Evolutionary conservation across 2,888 invertebrate genomes (phyloP), one percentile per base, ranked within the genome.

Genomic region (Drosophila birchii): DNA sequence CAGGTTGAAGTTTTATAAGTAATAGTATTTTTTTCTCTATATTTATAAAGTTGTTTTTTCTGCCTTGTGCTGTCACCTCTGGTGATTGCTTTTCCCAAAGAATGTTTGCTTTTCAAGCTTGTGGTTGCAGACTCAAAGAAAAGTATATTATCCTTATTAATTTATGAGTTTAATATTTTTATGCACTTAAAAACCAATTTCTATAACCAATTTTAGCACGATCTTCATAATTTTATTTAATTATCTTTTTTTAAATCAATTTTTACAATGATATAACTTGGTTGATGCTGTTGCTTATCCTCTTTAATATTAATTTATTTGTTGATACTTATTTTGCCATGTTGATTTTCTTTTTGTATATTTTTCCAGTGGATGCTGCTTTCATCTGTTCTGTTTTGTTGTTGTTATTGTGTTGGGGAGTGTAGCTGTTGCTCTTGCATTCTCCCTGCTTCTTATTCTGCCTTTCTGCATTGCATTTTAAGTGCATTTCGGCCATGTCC

Each of bases 401-500:
- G 23, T 41, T 62, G 60, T 67, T 54, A 36, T 45, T 67, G 34
- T 36, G 41, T 38, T 55, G 53, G 57, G 3, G 9, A 36, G 23
- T 53, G 51, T 58, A 61, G 53, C 29, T 23, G 49, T 55, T 72
- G 73, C 76, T 77, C 26, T 34, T 56, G 68, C 36, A 63, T 63
- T 68, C 29, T 23, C 39, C 45, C 55, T 41, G 68, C 68, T 26
- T 55, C 55, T 64, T 39, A 23, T 39, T 55, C 67, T 41, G 68
- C 68, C 18, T 55, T 66, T 51, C 47, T 70, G 78, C 74, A 74
- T 63, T 75, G 81, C 82, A 79, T 75, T 85, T 85, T 79, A 84
- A 84, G 87, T 85, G 83, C 86, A 82, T 80, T 81, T 81, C 78
- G 70, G 79, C 64, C 47, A 39, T 62, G 62, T 62, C 63, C 63